Evolutionary conservation across 2,797 vertebrate species (phyloP).

Genomic region (Geotria australis): DNA sequence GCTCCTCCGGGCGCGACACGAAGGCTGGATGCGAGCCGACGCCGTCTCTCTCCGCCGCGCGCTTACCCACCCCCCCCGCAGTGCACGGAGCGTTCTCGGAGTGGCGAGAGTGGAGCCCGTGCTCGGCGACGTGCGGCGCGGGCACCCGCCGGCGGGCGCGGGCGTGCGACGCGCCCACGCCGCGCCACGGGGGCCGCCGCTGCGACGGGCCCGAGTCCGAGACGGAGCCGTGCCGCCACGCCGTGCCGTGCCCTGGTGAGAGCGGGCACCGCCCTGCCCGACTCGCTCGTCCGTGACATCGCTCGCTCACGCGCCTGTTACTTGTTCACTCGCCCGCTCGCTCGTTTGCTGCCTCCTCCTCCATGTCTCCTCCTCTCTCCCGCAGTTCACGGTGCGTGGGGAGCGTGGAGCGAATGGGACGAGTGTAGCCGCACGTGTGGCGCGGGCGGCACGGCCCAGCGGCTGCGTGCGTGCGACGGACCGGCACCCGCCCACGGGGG

Average conservation of each 20-base stretch:
- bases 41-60: too few relatives aligned
- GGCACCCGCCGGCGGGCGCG: constrained; percentile 18
- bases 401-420: neutral
- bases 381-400: constrained; percentile 1
- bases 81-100: constrained; percentile 25
- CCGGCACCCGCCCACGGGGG: neutral
- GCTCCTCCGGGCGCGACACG: too few relatives aligned
- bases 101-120: constrained; percentile 29
- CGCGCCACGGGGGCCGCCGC: constrained; percentile 11
- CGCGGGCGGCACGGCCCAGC: neutral
- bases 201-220: too few relatives aligned
- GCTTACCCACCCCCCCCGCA: constrained; percentile 2
- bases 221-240: constrained; percentile 2
- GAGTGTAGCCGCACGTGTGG: neutral
- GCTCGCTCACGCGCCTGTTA: too few relatives aligned
- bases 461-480: neutral
- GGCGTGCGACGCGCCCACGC: constrained; percentile 20
- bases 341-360: too few relatives aligned
- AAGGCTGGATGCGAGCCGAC: too few relatives aligned
- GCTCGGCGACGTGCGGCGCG: constrained; percentile 18
- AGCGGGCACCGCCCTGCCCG: too few relatives aligned
- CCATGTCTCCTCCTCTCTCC: too few relatives aligned
- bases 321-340: too few relatives aligned
- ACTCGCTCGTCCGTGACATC: too few relatives aligned
- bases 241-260: constrained; percentile 48